Base-by-base conservation (phyloP, 2,113 vertebrate genomes). In the Vombatus ursinus region DNA sequence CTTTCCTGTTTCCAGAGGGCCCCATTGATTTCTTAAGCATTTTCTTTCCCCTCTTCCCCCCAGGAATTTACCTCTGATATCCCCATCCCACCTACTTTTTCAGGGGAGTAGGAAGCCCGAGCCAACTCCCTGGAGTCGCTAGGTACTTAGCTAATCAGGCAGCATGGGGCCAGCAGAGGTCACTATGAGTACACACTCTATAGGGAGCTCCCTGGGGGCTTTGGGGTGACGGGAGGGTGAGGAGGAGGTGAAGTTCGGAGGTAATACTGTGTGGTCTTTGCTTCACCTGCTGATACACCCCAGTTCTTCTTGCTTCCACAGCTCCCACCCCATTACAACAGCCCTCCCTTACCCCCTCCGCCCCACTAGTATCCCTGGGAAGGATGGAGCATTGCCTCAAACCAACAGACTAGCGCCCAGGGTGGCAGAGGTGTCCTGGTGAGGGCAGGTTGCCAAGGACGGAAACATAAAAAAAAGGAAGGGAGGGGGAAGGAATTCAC, bases 401-500 rank as follows among this genome's bases (percentile, higher is more conserved):
- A 77, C 37, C 68, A 77, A 77, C 49, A 24, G 96, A 91, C 92
- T 92, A 93, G 53, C 95, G 14, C 93, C 94, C 77, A 50, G 77
- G 91, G 49, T 94, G 91, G 97, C 96, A 98, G 96, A 50, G 2
- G 53, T 95, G 96, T 95, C 98, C 31, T 94, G 50, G 91, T 97
- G 12, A 28, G 92, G 95, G 97, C 93, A 51, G 90, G 91, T 91
- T 49, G 98, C 96, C 98, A 98, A 97, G 97, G 98, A 98, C 97
- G 95, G 98, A 97, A 98, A 97, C 98, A 97, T 99, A 98, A 99
- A 99, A 98, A 99, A 99, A 77, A n/a, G 37, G 37, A 77, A 77
- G 37, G 61, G 61, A 68, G 98, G 98, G 98, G 98, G 98, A 98
- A 98, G 98, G 99, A 98, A 99, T 99, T 99, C 99, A 98, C 98